phyloP scores from a whole-genome alignment of 2,113 vertebrate species.

The Herpetotheres cachinnans region DNA sequence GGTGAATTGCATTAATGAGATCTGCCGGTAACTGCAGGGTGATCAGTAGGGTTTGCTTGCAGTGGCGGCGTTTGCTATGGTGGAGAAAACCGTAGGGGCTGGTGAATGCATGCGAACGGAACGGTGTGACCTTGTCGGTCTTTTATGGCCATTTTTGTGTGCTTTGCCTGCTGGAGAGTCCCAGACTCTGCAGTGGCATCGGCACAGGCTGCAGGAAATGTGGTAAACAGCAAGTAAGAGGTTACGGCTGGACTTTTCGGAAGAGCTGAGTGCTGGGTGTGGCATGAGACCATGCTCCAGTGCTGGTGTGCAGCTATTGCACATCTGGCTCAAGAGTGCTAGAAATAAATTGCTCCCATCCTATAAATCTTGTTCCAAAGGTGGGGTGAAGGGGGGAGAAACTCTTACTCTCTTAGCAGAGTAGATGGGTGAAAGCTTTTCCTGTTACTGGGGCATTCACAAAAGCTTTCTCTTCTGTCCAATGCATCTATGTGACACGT shows the following conservation, averaged over 20 bases:
- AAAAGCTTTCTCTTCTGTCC: not conserved
- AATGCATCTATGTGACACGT: accelerated
- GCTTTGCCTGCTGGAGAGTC: not conserved
- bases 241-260: not conserved
- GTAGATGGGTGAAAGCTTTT: not conserved
- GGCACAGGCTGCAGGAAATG: not conserved
- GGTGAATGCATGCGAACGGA: accelerated
- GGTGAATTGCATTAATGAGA: not conserved
- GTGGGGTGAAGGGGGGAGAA: not conserved
- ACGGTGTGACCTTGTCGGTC: accelerated
- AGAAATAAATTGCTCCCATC: not conserved
- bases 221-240: not conserved
- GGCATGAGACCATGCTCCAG: accelerated
- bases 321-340: not conserved
- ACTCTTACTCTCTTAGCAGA: not conserved
- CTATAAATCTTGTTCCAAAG: not conserved
- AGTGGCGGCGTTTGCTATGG: not conserved
- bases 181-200: not conserved
- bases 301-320: not conserved
- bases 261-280: not conserved
- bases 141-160: accelerated
- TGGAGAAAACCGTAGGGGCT: not conserved
- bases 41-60: not conserved
- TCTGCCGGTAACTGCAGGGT: not conserved
- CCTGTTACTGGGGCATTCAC: not conserved